Conservation (phyloP, 2,113 vertebrate genomes). For the Lathamus discolor region DNA sequence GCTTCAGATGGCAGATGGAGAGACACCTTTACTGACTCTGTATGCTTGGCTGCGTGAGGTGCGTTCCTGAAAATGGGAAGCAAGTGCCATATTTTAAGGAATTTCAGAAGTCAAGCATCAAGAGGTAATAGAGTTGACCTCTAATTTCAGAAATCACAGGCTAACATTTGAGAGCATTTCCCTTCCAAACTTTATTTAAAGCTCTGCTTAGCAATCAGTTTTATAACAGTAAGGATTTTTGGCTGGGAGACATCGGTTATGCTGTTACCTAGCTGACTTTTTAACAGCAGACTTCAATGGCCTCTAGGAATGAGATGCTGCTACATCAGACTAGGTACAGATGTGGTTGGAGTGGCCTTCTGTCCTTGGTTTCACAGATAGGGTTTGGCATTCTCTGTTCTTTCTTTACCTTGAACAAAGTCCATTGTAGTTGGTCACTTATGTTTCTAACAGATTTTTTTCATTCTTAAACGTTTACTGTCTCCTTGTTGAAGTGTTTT, state of each 20-base stretch:
- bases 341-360: neutral
- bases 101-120: conserved; percentile 62
- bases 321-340: neutral
- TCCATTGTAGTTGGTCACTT: neutral
- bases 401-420: neutral
- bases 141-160: conserved; percentile 60
- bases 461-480: neutral
- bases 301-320: neutral
- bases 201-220: conserved; percentile 59
- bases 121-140: conserved; percentile 67
- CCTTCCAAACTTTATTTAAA: conserved; percentile 68
- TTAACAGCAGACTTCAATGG: neutral
- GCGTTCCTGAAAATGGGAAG: conserved; percentile 30
- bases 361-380: neutral
- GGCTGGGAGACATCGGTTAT: neutral
- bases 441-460: neutral
- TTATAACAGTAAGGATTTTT: conserved; percentile 21
- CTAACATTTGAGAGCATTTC: conserved; percentile 52
- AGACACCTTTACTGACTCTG: conserved; percentile 50
- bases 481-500: neutral
- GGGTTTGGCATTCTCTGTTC: neutral
- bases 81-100: conserved; percentile 57
- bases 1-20: conserved; percentile 36
- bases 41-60: conserved; percentile 41
- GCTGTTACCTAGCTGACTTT: neutral